Percentiles rank a stretch among this genome's conserved stretches.
Evolutionary conservation across 2,797 vertebrate genomes (phyloP).

Genomic region (Pseudopleuronectes americanus): DNA sequence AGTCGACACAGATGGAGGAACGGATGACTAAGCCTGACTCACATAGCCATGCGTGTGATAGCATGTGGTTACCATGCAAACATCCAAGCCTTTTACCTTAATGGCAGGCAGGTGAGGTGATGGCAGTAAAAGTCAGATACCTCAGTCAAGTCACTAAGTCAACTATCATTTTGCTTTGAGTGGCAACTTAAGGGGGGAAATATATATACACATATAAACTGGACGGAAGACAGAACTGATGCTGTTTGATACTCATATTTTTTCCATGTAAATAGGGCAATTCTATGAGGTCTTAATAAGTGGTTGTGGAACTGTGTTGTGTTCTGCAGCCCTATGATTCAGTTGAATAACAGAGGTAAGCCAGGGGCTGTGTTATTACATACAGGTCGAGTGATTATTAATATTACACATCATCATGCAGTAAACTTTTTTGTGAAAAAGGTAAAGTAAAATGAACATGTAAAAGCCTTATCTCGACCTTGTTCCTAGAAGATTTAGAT

Average conservation of each 20-base stretch:
- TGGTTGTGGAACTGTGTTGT: slow-evolving; percentile 7
- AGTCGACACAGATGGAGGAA: slow-evolving; percentile 32
- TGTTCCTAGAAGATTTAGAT: too few species aligned
- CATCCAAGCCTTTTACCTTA: slow-evolving; percentile 38
- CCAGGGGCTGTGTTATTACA: slow-evolving; percentile 11
- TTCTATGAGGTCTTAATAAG: slow-evolving; percentile 5
- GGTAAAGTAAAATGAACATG: background rate
- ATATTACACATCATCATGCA: too few species aligned
- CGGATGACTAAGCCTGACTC: slow-evolving; percentile 34
- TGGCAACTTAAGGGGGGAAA: background rate
- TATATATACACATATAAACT: background rate
- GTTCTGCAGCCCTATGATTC: slow-evolving; percentile 22
- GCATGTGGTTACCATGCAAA: slow-evolving; percentile 18
- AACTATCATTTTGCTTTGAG: background rate
- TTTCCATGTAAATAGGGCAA: too few species aligned
- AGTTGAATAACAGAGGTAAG: background rate
- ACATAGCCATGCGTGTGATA: slow-evolving; percentile 7
- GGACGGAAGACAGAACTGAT: background rate
- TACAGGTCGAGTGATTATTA: slow-evolving; percentile 1
- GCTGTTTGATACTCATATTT: slow-evolving; percentile 9
- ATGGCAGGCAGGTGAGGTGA: slow-evolving; percentile 6
- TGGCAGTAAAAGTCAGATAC: background rate
- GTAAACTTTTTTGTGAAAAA: too few species aligned
- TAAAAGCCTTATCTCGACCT: background rate
- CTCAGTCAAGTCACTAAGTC: slow-evolving; percentile 11